Evolutionary conservation across 2,113 vertebrate genomes (phyloP).

Genomic region (Dascyllus trimaculatus): DNA sequence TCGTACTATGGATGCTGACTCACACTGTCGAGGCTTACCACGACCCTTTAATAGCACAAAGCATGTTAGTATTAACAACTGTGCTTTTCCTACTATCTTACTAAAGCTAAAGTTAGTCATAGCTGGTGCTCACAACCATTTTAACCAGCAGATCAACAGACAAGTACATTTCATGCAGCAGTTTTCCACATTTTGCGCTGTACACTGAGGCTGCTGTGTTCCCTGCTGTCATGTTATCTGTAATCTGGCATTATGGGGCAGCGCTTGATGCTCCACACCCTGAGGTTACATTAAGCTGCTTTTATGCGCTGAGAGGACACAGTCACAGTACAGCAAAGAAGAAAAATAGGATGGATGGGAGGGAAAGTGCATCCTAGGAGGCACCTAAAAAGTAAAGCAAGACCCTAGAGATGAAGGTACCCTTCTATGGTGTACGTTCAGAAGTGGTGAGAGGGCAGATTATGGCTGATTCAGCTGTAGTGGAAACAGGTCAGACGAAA

Average conservation of each 20-base stretch:
- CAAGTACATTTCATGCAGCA: background rate
- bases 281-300: conserved; percentile 76
- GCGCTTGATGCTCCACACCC: conserved; percentile 54
- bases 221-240: conserved; percentile 44
- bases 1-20: background rate
- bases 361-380: conserved; percentile 38
- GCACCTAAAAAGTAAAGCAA: conserved; percentile 48
- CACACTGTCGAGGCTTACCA: background rate
- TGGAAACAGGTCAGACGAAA: conserved; percentile 65
- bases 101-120: too few relatives aligned
- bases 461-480: conserved; percentile 56
- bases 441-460: conserved; percentile 32
- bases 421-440: conserved; percentile 6
- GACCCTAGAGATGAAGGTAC: conserved; percentile 44
- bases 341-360: background rate
- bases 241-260: conserved; percentile 39
- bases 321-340: conserved; percentile 34
- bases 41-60: background rate
- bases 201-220: background rate
- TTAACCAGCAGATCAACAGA: background rate
- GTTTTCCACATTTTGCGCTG: conserved; percentile 14
- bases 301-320: conserved; percentile 61
- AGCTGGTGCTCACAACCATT: background rate
- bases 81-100: background rate
- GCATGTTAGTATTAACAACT: background rate